Evolutionary conservation across 2,888 invertebrate genomes (phyloP), one percentile per base, ranked within the genome.

Genomic region (Pantelozetes paolii): DNA sequence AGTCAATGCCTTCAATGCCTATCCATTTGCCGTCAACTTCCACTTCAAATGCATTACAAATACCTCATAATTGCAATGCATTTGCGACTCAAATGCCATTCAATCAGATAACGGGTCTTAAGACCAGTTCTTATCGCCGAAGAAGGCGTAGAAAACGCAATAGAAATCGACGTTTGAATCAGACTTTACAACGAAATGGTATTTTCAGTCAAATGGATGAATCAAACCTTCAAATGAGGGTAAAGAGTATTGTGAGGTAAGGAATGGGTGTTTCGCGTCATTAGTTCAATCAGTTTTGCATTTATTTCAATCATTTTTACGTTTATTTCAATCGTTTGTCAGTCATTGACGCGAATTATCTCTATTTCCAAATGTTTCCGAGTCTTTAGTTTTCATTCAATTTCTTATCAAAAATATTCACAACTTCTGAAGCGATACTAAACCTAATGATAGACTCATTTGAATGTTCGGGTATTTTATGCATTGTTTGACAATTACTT

Each of bases 201-300:
- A 26, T 57, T 57, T 26, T 57, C 5, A 36, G 20, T 6, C 1
- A 3, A 28, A 57, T 1, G 2, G 36, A 62, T 26, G 32, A 30
- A 2, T 18, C 62, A 28, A 62, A 62, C 18, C 5, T 62, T 20
- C 28, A 62, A 62, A 62, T 62, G 62, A 62, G 62, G 18, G 32
- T 62, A 2, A 62, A 36, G n/a, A 62, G 32, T 32, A 62, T 62
- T 32, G 62, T 62, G 18, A 62, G 62, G 62, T 62, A 62, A 8
- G 18, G 18, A 62, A 15, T 62, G 36, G n/a, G 18, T 1, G 20
- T n/a, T 57, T 57, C 28, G 57, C 45, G n/a, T 48, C 26, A 57
- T 57, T 57, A 28, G 20, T 54, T 23, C 20, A 54, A n/a, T 54
- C 20, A 54, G 23, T 72, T 50, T 42, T 40, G 23, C n/a, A 40